These are phyloP conservation scores for Trinorchestia longiramus DNA, from an alignment of 1,140 invertebrate species.

Conservation along the genomic window DNA sequence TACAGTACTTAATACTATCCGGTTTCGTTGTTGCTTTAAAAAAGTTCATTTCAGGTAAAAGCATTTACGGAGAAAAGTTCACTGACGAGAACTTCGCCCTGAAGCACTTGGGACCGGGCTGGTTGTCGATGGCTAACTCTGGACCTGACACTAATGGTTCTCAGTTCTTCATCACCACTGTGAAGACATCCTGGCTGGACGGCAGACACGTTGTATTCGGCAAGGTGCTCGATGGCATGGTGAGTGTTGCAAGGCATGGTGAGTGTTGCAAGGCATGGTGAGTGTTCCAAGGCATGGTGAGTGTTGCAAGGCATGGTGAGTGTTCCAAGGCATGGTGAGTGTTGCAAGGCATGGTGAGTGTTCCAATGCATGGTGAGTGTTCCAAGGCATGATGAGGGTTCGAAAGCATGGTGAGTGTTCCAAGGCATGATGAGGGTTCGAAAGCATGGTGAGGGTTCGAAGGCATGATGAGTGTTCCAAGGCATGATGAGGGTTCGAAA, in stretches of 20 bases:
- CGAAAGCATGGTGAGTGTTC: no score
- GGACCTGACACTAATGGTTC: constrained; percentile 85
- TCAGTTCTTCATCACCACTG: constrained; percentile 95
- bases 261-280: no score
- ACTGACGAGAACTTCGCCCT: constrained; percentile 94
- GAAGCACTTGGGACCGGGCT: constrained; percentile 88
- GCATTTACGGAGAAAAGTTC: constrained; percentile 92
- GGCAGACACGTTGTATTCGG: constrained; percentile 94
- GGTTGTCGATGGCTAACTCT: constrained; percentile 96
- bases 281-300: no score
- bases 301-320: no score
- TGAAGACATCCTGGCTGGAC: constrained; percentile 91
- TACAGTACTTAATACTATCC: background rate
- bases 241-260: background rate
- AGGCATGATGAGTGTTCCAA: no score
- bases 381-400: no score
- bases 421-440: no score
- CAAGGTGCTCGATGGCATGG: constrained; percentile 77
- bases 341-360: no score
- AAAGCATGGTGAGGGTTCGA: no score
- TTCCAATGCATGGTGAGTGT: no score
- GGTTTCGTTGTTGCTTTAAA: background rate
- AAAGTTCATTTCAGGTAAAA: constrained; percentile 64
- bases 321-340: no score
- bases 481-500: no score